Base-by-base conservation (phyloP, 1,140 invertebrate genomes). In the Aradophagus sp. region DNA sequence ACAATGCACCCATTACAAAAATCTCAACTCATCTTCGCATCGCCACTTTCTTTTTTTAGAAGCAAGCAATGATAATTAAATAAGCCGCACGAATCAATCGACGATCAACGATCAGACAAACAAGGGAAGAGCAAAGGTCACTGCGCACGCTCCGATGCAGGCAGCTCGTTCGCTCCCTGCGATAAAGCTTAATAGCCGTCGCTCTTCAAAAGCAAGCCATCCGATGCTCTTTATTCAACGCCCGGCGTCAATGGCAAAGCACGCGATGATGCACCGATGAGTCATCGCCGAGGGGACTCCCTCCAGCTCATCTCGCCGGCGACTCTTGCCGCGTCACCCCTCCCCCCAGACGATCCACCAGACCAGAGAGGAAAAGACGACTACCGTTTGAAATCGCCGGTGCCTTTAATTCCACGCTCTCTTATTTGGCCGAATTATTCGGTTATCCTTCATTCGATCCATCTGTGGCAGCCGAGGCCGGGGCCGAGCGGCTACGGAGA, bases 381-480 rank as follows among this genome's bases (percentile, higher is more conserved):
- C 2, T 11, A 15, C 27, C 50, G 4, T 29, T 14, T 10, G 10
- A 1, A 5, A 5, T n/a, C 34, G 16, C 6, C 16, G 11, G 48
- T 26, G 35, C 52, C 52, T 42, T 65, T 65, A 48, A 59, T 65
- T 55, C 47, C 41, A 42, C 41, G 45, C 53, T 45, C 53, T 59
- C 39, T 58, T 52, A 58, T 13, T 41, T 23, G 2, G 16, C 34
- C 34, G 44, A 16, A 45, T 58, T 38, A 71, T 70, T 62, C 48
- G 29, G 55, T 59, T 53, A 61, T 61, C 69, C 59, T 72, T 72
- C 61, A 73, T 73, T 66, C 69, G 69, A 73, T 66, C 69, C 69
- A 61, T 62, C 55, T 59, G 69, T 58, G 27, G 47, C 48, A n/a
- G 31, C 53, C 56, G 61, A 50, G 13, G 38, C 53, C 12, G 5